These are phyloP conservation scores for Drosophila lacertosa DNA, from an alignment of 1,140 invertebrate species.

Conservation along the genomic window DNA sequence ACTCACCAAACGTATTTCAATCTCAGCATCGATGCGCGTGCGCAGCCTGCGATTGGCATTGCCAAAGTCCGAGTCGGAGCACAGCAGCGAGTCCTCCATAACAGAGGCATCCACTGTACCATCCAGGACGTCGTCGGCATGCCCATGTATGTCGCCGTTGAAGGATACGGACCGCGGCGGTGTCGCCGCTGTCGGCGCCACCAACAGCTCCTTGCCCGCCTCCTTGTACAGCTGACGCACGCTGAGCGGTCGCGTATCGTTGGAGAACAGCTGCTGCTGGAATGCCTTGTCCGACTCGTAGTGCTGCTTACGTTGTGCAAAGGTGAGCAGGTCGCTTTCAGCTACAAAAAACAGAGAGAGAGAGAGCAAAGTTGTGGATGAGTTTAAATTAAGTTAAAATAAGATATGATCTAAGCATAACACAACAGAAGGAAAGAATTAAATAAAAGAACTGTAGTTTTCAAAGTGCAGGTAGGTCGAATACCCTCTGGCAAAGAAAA, in stretches of 20 bases:
- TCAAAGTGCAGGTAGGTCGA: too few relatives aligned
- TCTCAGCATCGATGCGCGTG: constrained; percentile 91
- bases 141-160: constrained; percentile 46
- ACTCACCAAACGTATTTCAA: constrained; percentile 94
- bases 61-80: constrained; percentile 91
- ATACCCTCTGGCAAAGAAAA: too few relatives aligned
- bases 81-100: constrained; percentile 85
- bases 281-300: constrained; percentile 88
- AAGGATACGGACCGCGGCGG: constrained; percentile 67
- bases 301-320: constrained; percentile 90
- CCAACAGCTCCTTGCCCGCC: constrained; percentile 86
- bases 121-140: constrained; percentile 51
- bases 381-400: too few relatives aligned
- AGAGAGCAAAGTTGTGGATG: background rate
- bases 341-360: constrained; percentile 87
- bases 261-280: constrained; percentile 88
- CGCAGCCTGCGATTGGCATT: constrained; percentile 88
- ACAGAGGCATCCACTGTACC: constrained; percentile 44
- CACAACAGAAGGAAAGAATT: too few relatives aligned
- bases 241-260: constrained; percentile 86
- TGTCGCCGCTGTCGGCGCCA: constrained; percentile 72
- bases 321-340: constrained; percentile 93
- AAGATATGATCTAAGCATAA: too few relatives aligned
- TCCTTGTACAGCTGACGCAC: constrained; percentile 90
- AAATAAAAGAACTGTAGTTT: too few relatives aligned